Base-by-base conservation (phyloP, 2,113 vertebrate species). In the Pao palembangensis region DNA sequence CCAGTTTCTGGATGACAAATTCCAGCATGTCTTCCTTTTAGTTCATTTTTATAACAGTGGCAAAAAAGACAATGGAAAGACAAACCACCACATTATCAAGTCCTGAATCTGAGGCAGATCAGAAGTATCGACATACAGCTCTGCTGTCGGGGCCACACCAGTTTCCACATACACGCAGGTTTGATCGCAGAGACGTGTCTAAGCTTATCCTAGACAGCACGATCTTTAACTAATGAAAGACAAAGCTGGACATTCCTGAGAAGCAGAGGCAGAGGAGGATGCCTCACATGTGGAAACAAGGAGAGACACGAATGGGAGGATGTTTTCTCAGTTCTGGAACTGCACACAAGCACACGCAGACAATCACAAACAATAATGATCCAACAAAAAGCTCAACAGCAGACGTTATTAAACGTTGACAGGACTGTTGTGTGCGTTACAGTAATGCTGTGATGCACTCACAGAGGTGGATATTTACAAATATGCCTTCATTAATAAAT, bases 221-320 rank as follows among this genome's bases (percentile, higher is more conserved):
- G 1, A 38, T 38, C 34, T 38, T 38, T 12, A 15, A 3, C 17
- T 19, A 48, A 48, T 19, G 17, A n/a, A 48, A 16, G 18, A 1
- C 44, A 43, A 25, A 57, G 64, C 6, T 4, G 61, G 53, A 73
- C 80, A 78, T 80, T 86, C 81, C 74, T 75, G 65, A 59, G 21
- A 44, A 64, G 20, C 55, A 17, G 23, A 57, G 56, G 54, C 55
- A 57, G 48, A 60, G 81, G 78, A 86, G 76, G 76, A 77, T 84
- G 68, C 77, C 81, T 73, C 73, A 44, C 63, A 54, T 43, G 42
- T 46, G 13, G 16, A 3, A 42, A 44, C 46, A 79, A 55, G 61
- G 50, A 75, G 46, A 75, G 46, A 60, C 48, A 51, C 68, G 56
- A 67, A 67, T 43, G 64, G 76, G 77, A 80, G 71, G 80, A 77